Base-by-base conservation (phyloP, 2,113 vertebrate species). In the Desmodus rotundus region DNA sequence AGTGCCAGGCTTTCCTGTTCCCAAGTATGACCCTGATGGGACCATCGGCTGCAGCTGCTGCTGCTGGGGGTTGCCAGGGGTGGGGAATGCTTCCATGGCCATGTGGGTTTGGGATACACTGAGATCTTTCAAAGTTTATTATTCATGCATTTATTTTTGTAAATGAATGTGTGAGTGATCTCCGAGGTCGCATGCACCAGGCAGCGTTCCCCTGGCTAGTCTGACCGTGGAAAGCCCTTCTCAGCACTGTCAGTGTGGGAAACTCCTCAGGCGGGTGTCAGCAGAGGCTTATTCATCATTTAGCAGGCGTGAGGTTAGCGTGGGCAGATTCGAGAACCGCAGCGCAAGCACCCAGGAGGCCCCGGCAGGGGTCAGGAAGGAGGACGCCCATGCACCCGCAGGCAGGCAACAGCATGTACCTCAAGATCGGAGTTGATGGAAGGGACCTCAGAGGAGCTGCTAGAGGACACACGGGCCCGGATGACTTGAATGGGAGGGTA, bases 391-490 rank as follows among this genome's bases (percentile, higher is more conserved):
- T 22, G 67, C 38, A 33, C 88, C 52, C 5, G 0, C 63, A 24
- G 0, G 33, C 74, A 13, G 41, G 26, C 58, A 11, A 33, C 63
- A 41, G 20, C 58, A n/a, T 92, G 96, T 96, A 99, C 99, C 99
- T 99, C 98, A 1, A 99, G 98, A 87, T 99, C 99, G 0, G 98
- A 99, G 97, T 96, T 98, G 96, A 98, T 52, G 13, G 96, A 97
- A 6, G 98, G 98, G 2, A 97, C 98, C 50, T 98, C 98, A 0
- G 97, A 98, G 43, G 97, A 96, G 87, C 98, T 98, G 52, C 98
- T 96, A 50, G 98, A 98, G n/a, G 98, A 97, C 72, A 98, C 81
- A 4, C 97, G 95, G 10, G 98, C 96, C 41, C 50, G 85, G 94
- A 98, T 98, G 78, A 98, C 95, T 24, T 68, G 97, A 14, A 98